phyloP scores from a whole-genome alignment of 1,140 invertebrate genomes.

The Drosophila aff. region DNA sequence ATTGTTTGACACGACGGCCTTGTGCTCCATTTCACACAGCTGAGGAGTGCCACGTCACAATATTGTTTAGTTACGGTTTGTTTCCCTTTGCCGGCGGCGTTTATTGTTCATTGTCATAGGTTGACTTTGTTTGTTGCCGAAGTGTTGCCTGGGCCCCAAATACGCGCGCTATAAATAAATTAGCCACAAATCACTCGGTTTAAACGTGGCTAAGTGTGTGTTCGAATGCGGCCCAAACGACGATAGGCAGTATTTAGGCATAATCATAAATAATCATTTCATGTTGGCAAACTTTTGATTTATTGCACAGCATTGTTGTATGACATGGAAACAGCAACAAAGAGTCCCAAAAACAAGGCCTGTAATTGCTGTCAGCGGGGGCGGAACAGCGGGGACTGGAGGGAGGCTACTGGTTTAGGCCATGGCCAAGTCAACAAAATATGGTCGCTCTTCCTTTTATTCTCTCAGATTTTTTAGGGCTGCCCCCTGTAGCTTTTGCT shows the following conservation, averaged over 20 bases:
- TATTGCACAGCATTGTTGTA: slow-evolving; percentile 65
- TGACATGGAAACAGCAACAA: slow-evolving; percentile 58
- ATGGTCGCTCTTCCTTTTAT: slow-evolving; percentile 21
- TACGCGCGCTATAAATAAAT: slow-evolving; percentile 31
- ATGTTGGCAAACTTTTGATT: slow-evolving; percentile 67
- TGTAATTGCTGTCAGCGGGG: slow-evolving; percentile 48
- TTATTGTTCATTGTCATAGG: slow-evolving; percentile 46
- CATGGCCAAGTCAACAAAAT: slow-evolving; percentile 33
- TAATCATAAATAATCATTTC: slow-evolving; percentile 56
- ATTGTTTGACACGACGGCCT: slow-evolving; percentile 68
- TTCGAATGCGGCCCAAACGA: slow-evolving; percentile 14
- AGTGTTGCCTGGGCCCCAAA: slow-evolving; percentile 20
- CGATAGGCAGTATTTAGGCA: slow-evolving; percentile 36
- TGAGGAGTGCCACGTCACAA: slow-evolving; percentile 28
- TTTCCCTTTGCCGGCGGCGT: slow-evolving; percentile 17
- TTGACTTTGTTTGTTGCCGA: slow-evolving; percentile 26
- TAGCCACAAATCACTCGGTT: slow-evolving; percentile 35
- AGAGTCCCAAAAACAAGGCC: slow-evolving; percentile 38
- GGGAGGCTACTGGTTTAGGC: slow-evolving; percentile 19
- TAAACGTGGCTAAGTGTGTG: slow-evolving; percentile 22
- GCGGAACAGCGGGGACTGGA: not conserved
- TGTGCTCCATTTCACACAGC: slow-evolving; percentile 62
- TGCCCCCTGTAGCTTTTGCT: slow-evolving; percentile 2
- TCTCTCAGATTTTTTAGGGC: slow-evolving; percentile 27
- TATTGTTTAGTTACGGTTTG: slow-evolving; percentile 45